Conservation (phyloP, 2,888 invertebrate species). For the Macrosoma leucophasiata region DNA sequence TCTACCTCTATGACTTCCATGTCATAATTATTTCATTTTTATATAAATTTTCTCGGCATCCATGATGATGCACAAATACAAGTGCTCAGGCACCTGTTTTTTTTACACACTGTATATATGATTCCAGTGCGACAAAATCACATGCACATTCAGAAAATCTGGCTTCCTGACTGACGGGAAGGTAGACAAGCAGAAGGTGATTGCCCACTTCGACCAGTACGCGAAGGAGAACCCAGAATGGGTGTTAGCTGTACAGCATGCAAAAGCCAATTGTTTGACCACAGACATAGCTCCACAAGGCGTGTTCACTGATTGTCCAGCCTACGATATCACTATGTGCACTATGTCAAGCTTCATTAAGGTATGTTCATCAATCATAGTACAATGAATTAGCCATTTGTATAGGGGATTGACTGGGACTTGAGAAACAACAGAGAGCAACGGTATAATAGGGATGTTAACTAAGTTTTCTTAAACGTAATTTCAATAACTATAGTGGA, state of each 20-base stretch:
- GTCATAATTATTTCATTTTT: too few relatives aligned
- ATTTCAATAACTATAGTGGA: too few relatives aligned
- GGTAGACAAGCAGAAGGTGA: conserved; percentile 39
- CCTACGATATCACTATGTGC: conserved; percentile 48
- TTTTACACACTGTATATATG: too few relatives aligned
- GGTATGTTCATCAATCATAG: conserved; percentile 31
- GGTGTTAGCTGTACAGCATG: conserved; percentile 36
- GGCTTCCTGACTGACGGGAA: conserved; percentile 39
- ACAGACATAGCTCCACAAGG: conserved; percentile 42
- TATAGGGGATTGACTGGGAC: too few relatives aligned
- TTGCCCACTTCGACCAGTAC: conserved; percentile 36
- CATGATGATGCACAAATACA: too few relatives aligned
- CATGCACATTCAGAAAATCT: conserved; percentile 42
- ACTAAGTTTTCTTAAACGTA: too few relatives aligned
- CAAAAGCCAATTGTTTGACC: conserved; percentile 38
- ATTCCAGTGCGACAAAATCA: conserved; percentile 47
- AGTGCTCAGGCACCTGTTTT: conserved; percentile 2
- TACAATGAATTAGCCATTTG: too few relatives aligned
- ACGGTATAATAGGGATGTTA: too few relatives aligned
- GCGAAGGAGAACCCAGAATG: conserved; percentile 41
- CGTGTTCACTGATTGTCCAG: conserved; percentile 41
- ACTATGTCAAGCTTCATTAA: conserved; percentile 37
- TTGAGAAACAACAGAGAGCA: too few relatives aligned
- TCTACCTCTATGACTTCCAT: too few relatives aligned
- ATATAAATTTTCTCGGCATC: too few relatives aligned